Evolutionary conservation across 1,140 invertebrate species (phyloP), one percentile per base, ranked within the genome.

Genomic region (Philotrypesis tridentata): DNA sequence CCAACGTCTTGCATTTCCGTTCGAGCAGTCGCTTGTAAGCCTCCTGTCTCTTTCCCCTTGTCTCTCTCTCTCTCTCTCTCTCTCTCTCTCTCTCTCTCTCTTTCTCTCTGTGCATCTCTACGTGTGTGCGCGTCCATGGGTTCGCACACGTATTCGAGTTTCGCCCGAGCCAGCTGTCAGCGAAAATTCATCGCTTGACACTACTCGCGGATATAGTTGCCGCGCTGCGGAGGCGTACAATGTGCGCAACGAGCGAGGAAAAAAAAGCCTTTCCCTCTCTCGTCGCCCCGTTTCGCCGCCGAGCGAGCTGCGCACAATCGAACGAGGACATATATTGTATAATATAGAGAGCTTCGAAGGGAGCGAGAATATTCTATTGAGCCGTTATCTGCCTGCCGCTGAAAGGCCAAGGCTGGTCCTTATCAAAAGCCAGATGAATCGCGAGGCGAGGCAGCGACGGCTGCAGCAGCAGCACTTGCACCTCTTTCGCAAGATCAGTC

Each of bases 141-240:
- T 2, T n/a, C 25, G 75, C 8, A 33, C 12, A 29, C 75, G n/a
- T 7, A 6, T 17, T 11, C n/a, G n/a, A 27, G 76, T 55, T 70
- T 70, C 33, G 43, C 40, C n/a, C 40, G 65, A 55, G 43, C 65
- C n/a, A 55, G 43, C 65, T 12, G 48, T 79, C 77, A 63, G 29
- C 37, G 77, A 72, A 72, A 79, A 79, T 72, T 79, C 78, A 63
- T 60, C 40, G 68, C 78, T 79, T 40, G 67, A 79, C 77, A 60
- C 43, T 25, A 17, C 48, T 55, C 48, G 48, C 17, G 48, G 21
- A 55, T 55, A 14, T 1, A 4, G 21, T 9, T 37, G 55, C 5
- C 12, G 55, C 55, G 4, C 55, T 17, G 14, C 23, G 61, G 67
- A 17, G 67, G 27, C 27, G 29, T 31, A 37, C 23, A 65, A 65